phyloP scores from a whole-genome alignment of 2,113 vertebrate genomes.

The Suncus etruscus region DNA sequence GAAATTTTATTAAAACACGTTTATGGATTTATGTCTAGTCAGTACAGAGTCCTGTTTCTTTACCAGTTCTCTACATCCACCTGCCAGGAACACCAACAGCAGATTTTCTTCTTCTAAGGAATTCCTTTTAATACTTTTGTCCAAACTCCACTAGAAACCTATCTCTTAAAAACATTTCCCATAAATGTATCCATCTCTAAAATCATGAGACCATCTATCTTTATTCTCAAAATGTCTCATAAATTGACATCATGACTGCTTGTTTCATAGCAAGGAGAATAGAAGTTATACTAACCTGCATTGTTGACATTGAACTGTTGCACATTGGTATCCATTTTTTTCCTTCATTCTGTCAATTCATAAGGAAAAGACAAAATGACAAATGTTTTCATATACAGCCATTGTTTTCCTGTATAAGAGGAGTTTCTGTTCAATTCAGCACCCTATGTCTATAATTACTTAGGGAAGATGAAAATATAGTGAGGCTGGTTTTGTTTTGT shows the following conservation, averaged over 20 bases:
- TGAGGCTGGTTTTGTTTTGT: not conserved
- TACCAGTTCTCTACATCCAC: fast-evolving
- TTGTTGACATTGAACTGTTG: not conserved
- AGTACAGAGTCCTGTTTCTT: not conserved
- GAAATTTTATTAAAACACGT: slow-evolving; percentile 33
- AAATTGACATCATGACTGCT: not conserved
- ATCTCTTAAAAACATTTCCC: not conserved
- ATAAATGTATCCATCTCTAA: not conserved
- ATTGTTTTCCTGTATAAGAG: not conserved
- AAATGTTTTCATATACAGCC: not conserved
- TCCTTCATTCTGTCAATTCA: not conserved
- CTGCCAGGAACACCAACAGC: not conserved
- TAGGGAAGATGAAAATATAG: not conserved
- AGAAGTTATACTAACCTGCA: not conserved
- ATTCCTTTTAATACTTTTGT: not conserved
- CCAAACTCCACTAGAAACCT: not conserved
- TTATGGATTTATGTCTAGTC: not conserved
- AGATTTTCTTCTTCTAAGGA: not conserved
- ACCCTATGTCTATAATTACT: not conserved
- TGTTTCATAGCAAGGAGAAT: not conserved
- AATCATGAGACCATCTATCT: not conserved
- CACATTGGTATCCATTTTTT: not conserved
- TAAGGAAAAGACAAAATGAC: not conserved
- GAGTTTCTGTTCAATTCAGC: not conserved
- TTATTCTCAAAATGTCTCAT: not conserved